A percentile compares a stretch with the other conserved stretches of the same genome.
Evolutionary conservation across 35 echinoderm and acorn worm genomes (phyloP).

Genomic region (Strongylocentrotus purpuratus): DNA sequence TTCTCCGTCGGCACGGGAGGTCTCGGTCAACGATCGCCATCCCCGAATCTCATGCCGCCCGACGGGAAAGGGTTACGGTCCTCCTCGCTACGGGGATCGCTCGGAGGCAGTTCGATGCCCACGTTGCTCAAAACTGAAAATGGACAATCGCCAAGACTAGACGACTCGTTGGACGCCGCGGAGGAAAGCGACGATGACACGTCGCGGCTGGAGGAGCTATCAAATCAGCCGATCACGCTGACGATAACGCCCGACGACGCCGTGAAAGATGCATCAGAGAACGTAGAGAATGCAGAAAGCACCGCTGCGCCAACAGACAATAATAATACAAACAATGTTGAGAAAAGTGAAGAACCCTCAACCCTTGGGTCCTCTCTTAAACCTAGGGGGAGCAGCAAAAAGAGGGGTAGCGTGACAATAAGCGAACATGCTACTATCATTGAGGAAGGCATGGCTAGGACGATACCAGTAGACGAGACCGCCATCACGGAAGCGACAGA

Average conservation of each 20-base stretch:
- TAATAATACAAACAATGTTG: conserved; percentile 29
- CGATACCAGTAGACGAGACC: conserved; percentile 47
- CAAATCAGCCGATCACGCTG: conserved; percentile 66
- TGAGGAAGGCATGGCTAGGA: conserved; percentile 59
- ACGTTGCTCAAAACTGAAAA: conserved; percentile 28
- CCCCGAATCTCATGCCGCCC: conserved; percentile 55
- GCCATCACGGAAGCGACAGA: conserved; percentile 50
- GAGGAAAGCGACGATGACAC: conserved; percentile 40
- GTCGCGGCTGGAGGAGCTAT: conserved; percentile 34
- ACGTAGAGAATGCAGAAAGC: neutral
- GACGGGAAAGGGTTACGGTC: conserved; percentile 34
- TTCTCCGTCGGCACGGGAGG: conserved; percentile 76
- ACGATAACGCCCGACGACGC: conserved; percentile 58
- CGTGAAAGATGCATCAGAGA: neutral
- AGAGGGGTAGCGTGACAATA: conserved; percentile 85
- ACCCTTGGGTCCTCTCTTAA: neutral
- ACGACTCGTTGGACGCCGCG: neutral
- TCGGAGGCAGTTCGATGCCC: conserved; percentile 18
- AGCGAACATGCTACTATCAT: conserved; percentile 85
- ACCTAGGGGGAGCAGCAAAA: conserved; percentile 48
- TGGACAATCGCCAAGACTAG: conserved; percentile 13
- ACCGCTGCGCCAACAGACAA: conserved; percentile 15
- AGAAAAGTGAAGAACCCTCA: conserved; percentile 25
- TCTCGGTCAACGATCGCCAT: conserved; percentile 53
- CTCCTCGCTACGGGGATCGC: conserved; percentile 51